phyloP scores from a whole-genome alignment of 2,113 vertebrate species.

The Condylura cristata region DNA sequence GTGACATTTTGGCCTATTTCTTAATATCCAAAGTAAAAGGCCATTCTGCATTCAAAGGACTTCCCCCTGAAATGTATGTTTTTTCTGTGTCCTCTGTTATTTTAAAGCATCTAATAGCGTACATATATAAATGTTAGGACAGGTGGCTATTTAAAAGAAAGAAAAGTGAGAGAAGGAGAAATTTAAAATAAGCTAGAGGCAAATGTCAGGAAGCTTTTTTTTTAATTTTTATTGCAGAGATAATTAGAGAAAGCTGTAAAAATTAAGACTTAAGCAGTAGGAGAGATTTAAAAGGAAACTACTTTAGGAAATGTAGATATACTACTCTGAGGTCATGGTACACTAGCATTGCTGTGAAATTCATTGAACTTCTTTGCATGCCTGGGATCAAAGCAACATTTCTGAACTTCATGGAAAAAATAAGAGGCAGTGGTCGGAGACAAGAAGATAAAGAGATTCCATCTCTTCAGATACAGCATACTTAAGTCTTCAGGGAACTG shows the following conservation, averaged over 20 bases:
- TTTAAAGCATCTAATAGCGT: slow-evolving; percentile 57
- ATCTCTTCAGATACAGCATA: not conserved
- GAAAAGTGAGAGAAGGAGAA: not conserved
- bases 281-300: slow-evolving; percentile 18
- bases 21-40: slow-evolving; percentile 54
- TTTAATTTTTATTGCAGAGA: slow-evolving; percentile 49
- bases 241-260: slow-evolving; percentile 76
- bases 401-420: not conserved
- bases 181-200: slow-evolving; percentile 20
- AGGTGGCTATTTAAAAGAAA: slow-evolving; percentile 45
- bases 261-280: slow-evolving; percentile 62
- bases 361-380: not conserved
- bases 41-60: not conserved
- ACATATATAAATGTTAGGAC: slow-evolving; percentile 64
- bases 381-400: not conserved
- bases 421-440: not conserved
- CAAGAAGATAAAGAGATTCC: not conserved
- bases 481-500: not conserved
- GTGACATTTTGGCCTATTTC: slow-evolving; percentile 47
- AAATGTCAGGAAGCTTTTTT: slow-evolving; percentile 73
- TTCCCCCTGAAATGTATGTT: slow-evolving; percentile 51
- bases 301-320: slow-evolving; percentile 34
- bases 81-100: slow-evolving; percentile 62
- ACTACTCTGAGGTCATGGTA: not conserved
- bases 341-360: not conserved